These are phyloP conservation scores for Diplodus sargus DNA, from an alignment of 2,797 vertebrate genomes.

Conservation along the genomic window DNA sequence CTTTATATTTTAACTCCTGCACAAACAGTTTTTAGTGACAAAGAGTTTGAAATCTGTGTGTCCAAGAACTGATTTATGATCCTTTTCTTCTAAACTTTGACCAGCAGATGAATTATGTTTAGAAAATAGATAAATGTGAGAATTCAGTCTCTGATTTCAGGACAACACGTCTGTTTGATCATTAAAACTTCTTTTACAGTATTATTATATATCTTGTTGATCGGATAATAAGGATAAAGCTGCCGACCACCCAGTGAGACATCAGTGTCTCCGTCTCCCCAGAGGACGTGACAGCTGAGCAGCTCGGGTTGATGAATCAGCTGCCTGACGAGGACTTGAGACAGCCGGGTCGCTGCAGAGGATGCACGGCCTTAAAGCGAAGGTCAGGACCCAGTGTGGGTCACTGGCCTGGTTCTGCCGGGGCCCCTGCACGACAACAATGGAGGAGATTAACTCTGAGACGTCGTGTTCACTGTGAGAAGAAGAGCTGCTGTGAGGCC, in stretches of 20 bases:
- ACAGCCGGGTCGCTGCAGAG: constrained; percentile 31
- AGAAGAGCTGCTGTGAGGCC: too few species aligned
- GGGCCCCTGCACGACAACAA: neutral
- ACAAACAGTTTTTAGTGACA: neutral
- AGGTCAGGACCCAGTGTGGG: constrained; percentile 34
- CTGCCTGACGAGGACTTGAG: constrained; percentile 13
- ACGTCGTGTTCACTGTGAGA: constrained; percentile 1
- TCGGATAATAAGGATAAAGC: constrained; percentile 18
- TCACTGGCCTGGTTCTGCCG: constrained; percentile 14
- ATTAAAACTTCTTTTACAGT: neutral
- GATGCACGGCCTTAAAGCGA: constrained; percentile 17
- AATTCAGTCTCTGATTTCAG: neutral
- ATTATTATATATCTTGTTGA: neutral
- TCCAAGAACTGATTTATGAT: neutral
- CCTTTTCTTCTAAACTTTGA: neutral
- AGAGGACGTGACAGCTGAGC: constrained; percentile 48
- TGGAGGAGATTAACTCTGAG: constrained; percentile 24
- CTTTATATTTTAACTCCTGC: neutral
- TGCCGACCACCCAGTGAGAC: constrained; percentile 76
- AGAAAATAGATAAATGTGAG: neutral
- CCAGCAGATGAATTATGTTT: neutral
- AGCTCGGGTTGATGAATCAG: constrained; percentile 8
- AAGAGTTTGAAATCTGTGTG: neutral
- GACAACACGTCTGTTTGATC: neutral
- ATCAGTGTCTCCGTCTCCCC: constrained; percentile 48